Conservation (phyloP, 2,797 vertebrate genomes). For the Iguana delicatissima region DNA sequence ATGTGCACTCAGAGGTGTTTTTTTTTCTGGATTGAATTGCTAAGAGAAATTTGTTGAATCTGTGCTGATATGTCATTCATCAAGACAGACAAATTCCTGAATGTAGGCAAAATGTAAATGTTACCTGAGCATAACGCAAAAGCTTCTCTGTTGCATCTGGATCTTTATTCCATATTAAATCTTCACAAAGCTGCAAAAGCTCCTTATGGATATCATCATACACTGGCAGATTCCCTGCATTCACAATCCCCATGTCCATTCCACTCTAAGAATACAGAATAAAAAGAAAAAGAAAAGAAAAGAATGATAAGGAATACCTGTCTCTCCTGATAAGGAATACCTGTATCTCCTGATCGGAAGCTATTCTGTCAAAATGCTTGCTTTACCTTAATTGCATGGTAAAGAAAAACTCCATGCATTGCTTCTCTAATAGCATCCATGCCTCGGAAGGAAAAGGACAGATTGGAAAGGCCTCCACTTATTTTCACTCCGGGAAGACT, state of each 20-base stretch:
- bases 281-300: background rate
- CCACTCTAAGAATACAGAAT: conserved; percentile 82
- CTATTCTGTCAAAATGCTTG: background rate
- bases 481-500: conserved; percentile 89
- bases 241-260: conserved; percentile 99
- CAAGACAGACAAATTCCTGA: background rate
- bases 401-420: conserved; percentile 96
- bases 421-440: conserved; percentile 97
- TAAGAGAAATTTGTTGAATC: background rate
- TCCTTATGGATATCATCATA: conserved; percentile 95
- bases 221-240: conserved; percentile 94
- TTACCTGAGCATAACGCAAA: conserved; percentile 92
- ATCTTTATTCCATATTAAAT: conserved; percentile 96
- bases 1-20: too few relatives aligned
- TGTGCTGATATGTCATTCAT: background rate
- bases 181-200: conserved; percentile 91
- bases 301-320: background rate
- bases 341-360: conserved; percentile 29
- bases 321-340: background rate
- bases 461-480: conserved; percentile 96
- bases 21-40: background rate
- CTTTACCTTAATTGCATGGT: conserved; percentile 94
- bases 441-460: conserved; percentile 97
- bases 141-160: conserved; percentile 95
- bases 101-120: conserved; percentile 14